Evolutionary conservation across 2,888 invertebrate genomes (phyloP).

Genomic region (Drosophila kambysellisi): DNA sequence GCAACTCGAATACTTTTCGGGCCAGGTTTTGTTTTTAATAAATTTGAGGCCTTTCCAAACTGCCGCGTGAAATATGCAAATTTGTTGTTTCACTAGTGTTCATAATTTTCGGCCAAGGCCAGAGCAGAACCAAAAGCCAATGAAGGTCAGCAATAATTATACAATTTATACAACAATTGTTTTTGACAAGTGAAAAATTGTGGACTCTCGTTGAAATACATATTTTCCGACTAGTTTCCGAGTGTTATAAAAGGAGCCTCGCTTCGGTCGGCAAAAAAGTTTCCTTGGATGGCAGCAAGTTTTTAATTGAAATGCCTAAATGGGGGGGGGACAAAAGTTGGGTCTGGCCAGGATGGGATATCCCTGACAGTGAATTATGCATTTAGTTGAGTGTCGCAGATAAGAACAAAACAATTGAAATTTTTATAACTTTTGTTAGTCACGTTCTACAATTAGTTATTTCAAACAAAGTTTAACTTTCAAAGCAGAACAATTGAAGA

Average conservation of each 20-base stretch:
- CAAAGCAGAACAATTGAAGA: background rate
- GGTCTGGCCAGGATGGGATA: slow-evolving; percentile 2
- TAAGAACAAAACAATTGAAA: slow-evolving; percentile 17
- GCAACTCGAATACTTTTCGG: slow-evolving; percentile 31
- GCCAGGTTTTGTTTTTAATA: slow-evolving; percentile 24
- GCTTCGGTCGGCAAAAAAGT: slow-evolving; percentile 46
- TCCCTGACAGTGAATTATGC: slow-evolving; percentile 56
- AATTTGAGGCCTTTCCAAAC: slow-evolving; percentile 49
- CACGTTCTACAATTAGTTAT: background rate
- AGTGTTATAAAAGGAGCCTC: background rate
- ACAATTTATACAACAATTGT: slow-evolving; percentile 78
- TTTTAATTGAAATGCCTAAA: slow-evolving; percentile 71
- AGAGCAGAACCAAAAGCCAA: slow-evolving; percentile 22
- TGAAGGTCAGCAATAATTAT: slow-evolving; percentile 73
- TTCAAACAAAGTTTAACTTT: background rate
- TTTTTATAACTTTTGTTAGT: slow-evolving; percentile 23
- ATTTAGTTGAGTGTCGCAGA: slow-evolving; percentile 13
- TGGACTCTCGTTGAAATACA: slow-evolving; percentile 16
- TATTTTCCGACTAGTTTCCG: slow-evolving; percentile 33
- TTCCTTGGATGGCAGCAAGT: slow-evolving; percentile 53
- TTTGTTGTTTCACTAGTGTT: slow-evolving; percentile 41
- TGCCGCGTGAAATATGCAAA: slow-evolving; percentile 63
- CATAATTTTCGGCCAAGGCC: slow-evolving; percentile 52
- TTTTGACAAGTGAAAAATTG: slow-evolving; percentile 70
- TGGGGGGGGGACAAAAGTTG: slow-evolving; percentile 29